Evolutionary conservation across 1,140 invertebrate species (phyloP).

Genomic region (Drosophila eugracilis): DNA sequence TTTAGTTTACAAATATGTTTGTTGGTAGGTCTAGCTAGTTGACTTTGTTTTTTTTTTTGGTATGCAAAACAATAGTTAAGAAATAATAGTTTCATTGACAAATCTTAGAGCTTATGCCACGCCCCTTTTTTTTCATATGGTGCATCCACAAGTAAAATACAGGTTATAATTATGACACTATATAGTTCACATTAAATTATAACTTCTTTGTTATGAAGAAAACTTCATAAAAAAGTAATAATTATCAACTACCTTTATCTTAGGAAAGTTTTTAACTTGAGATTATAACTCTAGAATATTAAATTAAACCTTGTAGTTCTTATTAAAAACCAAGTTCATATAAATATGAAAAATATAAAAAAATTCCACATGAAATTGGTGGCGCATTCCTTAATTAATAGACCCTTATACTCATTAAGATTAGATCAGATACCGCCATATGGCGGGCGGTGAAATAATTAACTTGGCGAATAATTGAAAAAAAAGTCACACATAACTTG

Average conservation of each 20-base stretch:
- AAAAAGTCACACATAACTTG: conserved; percentile 16
- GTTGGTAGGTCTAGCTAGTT: neutral
- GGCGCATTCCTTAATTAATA: conserved; percentile 8
- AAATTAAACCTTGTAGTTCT: no score
- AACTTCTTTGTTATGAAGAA: no score
- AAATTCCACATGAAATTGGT: neutral
- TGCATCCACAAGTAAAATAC: no score
- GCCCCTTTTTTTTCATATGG: conserved; percentile 26
- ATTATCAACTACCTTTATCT: no score
- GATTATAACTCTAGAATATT: no score
- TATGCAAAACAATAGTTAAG: neutral
- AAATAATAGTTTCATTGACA: neutral
- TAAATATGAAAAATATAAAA: neutral
- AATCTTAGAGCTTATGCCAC: conserved; percentile 9
- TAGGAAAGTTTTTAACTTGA: no score
- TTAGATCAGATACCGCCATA: conserved; percentile 38
- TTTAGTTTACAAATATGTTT: conserved; percentile 39
- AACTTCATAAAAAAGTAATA: no score
- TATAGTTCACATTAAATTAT: neutral
- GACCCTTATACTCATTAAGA: conserved; percentile 21
- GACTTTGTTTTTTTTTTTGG: neutral
- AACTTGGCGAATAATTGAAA: conserved; percentile 29
- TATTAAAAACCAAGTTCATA: neutral
- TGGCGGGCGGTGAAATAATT: conserved; percentile 23
- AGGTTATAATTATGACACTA: no score